Conservation (phyloP, 2,888 invertebrate genomes). For the Drosophila tanythrix region DNA sequence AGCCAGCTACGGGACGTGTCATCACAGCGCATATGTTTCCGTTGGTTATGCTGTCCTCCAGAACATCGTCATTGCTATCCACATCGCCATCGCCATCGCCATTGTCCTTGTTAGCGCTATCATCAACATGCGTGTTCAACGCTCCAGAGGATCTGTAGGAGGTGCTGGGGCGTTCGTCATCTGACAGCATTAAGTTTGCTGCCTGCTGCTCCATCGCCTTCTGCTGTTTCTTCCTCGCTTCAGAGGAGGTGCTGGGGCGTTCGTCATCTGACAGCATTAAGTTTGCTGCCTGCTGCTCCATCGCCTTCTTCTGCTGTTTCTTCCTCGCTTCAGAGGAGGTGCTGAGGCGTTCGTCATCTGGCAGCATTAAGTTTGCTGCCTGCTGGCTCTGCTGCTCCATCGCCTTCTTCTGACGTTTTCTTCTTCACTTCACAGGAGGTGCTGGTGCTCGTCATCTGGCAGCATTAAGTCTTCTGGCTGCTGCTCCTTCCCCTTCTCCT, state of each 20-base stretch:
- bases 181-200: neutral
- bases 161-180: neutral
- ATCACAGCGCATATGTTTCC: conserved; percentile 85
- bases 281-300: neutral
- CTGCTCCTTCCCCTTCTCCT: neutral
- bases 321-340: conserved; percentile 5
- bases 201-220: neutral
- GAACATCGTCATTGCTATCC: neutral
- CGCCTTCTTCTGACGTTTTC: neutral
- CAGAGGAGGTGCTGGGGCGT: too few species aligned
- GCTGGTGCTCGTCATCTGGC: too few species aligned
- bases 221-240: neutral
- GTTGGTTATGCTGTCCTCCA: conserved; percentile 13
- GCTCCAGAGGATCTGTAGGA: conserved; percentile 6
- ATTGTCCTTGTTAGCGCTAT: too few species aligned
- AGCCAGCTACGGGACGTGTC: conserved; percentile 90
- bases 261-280: too few species aligned
- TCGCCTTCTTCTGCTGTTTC: neutral
- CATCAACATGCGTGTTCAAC: neutral
- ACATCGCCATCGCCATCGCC: neutral
- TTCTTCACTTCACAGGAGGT: too few species aligned
- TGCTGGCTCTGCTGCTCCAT: neutral
- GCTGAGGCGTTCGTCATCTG: neutral
- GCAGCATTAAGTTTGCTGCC: neutral
- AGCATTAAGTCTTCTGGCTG: too few species aligned